Evolutionary conservation across 1,140 invertebrate species (phyloP).

Genomic region (Sinonovacula constricta): DNA sequence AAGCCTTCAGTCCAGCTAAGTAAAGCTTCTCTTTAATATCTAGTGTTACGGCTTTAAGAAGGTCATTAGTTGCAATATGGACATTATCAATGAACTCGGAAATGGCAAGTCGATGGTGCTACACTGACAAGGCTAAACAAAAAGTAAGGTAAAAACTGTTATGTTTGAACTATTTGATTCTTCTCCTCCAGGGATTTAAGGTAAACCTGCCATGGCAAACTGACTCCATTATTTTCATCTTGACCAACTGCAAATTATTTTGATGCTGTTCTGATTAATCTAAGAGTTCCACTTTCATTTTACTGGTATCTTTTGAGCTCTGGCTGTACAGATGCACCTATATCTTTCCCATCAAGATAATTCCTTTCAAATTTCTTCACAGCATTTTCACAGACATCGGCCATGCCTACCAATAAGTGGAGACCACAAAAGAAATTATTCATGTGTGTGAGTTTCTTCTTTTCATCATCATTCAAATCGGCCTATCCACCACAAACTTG

Average conservation of each 20-base stretch:
- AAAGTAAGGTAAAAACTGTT: constrained; percentile 54
- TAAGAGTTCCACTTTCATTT: constrained; percentile 34
- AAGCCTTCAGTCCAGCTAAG: constrained; percentile 45
- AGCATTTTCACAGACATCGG: constrained; percentile 28
- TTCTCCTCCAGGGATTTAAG: background rate
- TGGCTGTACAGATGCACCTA: background rate
- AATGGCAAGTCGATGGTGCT: background rate
- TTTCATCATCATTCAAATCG: constrained; percentile 10
- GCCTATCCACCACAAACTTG: constrained; percentile 16
- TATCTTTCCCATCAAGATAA: constrained; percentile 16
- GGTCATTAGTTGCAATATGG: constrained; percentile 17
- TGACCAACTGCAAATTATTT: constrained; percentile 37
- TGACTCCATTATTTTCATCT: constrained; percentile 44
- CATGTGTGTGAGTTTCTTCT: too few relatives aligned
- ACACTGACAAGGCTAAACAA: constrained; percentile 21
- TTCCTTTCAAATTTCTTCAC: constrained; percentile 39
- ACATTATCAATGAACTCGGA: constrained; percentile 22
- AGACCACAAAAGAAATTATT: constrained; percentile 27
- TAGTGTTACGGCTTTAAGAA: constrained; percentile 26
- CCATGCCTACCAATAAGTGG: constrained; percentile 40
- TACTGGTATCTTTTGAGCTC: background rate
- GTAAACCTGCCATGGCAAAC: constrained; percentile 4
- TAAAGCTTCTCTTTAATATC: constrained; percentile 34
- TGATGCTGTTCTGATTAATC: constrained; percentile 31
- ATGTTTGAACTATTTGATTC: constrained; percentile 3